Evolutionary conservation across 1,140 invertebrate species (phyloP).

Genomic region (Notospermus geniculatus): DNA sequence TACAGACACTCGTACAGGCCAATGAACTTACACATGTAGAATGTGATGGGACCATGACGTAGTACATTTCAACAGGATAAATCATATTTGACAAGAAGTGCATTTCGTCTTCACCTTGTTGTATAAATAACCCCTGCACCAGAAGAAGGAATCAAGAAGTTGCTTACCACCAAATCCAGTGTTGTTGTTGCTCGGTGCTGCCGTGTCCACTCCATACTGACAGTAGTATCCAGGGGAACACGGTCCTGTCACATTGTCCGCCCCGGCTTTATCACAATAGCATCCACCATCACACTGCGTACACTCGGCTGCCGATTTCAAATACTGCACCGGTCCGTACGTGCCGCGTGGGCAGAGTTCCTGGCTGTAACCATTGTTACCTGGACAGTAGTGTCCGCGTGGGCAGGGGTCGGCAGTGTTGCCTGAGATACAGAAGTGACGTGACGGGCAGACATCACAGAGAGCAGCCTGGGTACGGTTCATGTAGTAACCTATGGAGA

Average conservation of each 20-base stretch:
- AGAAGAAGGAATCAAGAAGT: no score
- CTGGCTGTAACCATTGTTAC: slow-evolving; percentile 42
- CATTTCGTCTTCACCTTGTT: no score
- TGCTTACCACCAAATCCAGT: slow-evolving; percentile 47
- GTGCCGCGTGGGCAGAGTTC: slow-evolving; percentile 39
- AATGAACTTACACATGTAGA: no score
- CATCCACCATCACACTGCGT: slow-evolving; percentile 45
- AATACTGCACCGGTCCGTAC: slow-evolving; percentile 34
- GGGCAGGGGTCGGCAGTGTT: slow-evolving; percentile 43
- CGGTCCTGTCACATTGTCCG: slow-evolving; percentile 27
- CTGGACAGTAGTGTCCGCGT: slow-evolving; percentile 37
- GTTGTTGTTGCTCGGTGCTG: slow-evolving; percentile 41
- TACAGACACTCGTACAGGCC: no score
- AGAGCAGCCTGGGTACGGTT: slow-evolving; percentile 42
- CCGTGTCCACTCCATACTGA: slow-evolving; percentile 39
- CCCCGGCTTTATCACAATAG: slow-evolving; percentile 43
- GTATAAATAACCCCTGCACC: no score
- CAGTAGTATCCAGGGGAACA: slow-evolving; percentile 48
- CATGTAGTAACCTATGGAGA: slow-evolving; percentile 47
- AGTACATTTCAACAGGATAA: no score
- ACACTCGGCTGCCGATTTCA: slow-evolving; percentile 36
- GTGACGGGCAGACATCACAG: slow-evolving; percentile 43
- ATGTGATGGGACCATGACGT: no score
- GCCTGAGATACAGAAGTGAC: slow-evolving; percentile 50
- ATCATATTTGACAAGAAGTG: no score